These are phyloP conservation scores for Mycetomoellerius zeteki DNA, from an alignment of 1,140 invertebrate genomes.

Conservation along the genomic window DNA sequence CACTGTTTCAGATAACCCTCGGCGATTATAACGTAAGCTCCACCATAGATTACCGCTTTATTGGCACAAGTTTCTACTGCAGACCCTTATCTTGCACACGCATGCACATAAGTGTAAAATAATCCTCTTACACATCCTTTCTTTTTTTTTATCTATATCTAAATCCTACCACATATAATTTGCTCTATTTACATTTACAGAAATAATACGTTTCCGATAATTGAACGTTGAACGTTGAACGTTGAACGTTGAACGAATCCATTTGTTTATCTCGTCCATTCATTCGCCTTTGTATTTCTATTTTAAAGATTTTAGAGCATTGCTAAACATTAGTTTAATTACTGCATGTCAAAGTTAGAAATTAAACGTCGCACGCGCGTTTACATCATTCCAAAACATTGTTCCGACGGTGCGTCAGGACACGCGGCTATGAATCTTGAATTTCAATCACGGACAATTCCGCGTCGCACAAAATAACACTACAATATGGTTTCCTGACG, in stretches of 20 bases:
- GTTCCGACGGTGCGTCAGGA: slow-evolving; percentile 18
- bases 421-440: slow-evolving; percentile 62
- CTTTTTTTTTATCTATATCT: neutral
- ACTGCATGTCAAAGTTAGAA: slow-evolving; percentile 4
- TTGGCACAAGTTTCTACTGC: slow-evolving; percentile 19
- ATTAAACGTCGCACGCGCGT: slow-evolving; percentile 13
- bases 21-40: slow-evolving; percentile 97
- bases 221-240: too few relatives aligned
- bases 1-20: slow-evolving; percentile 98
- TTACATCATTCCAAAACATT: slow-evolving; percentile 36
- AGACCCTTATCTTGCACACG: slow-evolving; percentile 8
- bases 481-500: slow-evolving; percentile 46
- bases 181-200: neutral
- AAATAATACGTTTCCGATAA: neutral
- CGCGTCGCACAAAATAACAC: slow-evolving; percentile 17
- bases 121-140: neutral
- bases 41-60: slow-evolving; percentile 66
- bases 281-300: neutral
- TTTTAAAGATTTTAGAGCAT: neutral
- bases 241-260: too few relatives aligned
- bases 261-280: neutral
- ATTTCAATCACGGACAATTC: slow-evolving; percentile 66
- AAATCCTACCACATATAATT: neutral
- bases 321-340: slow-evolving; percentile 46
- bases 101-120: neutral